phyloP scores from a whole-genome alignment of 2,113 vertebrate species.

The Dipodomys spectabilis region DNA sequence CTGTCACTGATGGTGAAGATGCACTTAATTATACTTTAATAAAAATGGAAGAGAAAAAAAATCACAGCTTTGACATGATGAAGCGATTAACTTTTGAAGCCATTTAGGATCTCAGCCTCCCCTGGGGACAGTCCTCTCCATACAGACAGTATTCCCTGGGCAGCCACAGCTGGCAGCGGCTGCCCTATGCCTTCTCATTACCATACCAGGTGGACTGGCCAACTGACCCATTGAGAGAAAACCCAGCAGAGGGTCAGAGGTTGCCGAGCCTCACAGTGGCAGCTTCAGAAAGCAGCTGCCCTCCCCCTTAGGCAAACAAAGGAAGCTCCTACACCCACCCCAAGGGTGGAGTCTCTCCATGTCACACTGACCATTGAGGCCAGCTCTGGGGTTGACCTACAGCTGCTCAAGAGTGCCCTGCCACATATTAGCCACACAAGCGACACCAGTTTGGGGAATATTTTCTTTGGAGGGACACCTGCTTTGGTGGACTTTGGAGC shows the following conservation, averaged over 20 bases:
- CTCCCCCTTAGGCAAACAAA: slow-evolving; percentile 72
- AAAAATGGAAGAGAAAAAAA: not conserved
- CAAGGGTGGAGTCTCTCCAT: fast-evolving
- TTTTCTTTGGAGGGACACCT: slow-evolving; percentile 57
- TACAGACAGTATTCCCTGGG: not conserved
- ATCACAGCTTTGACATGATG: not conserved
- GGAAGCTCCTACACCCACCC: not conserved
- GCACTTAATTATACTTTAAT: not conserved
- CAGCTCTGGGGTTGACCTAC: not conserved
- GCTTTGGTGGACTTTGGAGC: slow-evolving; percentile 76
- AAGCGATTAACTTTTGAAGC: not conserved
- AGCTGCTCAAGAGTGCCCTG: slow-evolving; percentile 76
- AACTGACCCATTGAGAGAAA: not conserved
- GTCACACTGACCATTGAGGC: slow-evolving; percentile 64
- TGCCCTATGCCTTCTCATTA: not conserved
- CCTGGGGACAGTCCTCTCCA: not conserved
- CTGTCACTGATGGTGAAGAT: too few species aligned
- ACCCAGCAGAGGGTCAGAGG: slow-evolving; percentile 59
- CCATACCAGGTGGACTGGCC: not conserved
- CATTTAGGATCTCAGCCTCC: not conserved
- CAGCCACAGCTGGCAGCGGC: not conserved
- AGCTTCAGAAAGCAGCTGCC: not conserved
- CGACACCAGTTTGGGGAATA: slow-evolving; percentile 62
- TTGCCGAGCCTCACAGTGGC: slow-evolving; percentile 39
- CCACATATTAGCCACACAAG: not conserved